These are phyloP conservation scores for Campylomormyrus numenius DNA, from an alignment of 2,113 vertebrate genomes.

Conservation along the genomic window DNA sequence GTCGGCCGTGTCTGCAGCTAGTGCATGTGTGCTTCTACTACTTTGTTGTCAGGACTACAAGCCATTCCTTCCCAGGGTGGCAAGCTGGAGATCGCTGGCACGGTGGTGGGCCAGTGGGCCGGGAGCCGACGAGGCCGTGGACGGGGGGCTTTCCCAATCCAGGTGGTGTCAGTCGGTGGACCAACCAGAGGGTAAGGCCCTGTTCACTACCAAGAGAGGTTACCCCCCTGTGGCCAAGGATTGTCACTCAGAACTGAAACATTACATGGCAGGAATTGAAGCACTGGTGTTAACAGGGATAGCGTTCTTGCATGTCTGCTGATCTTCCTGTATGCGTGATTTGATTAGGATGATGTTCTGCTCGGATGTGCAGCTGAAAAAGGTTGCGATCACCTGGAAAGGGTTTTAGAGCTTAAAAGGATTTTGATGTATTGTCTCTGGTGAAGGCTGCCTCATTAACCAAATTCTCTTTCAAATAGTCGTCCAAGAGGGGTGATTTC, in stretches of 20 bases:
- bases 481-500: constrained; percentile 86
- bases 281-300: neutral
- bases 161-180: constrained; percentile 90
- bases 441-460: neutral
- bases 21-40: neutral
- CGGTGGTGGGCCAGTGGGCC: constrained; percentile 92
- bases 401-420: neutral
- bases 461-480: constrained; percentile 46
- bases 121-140: constrained; percentile 78
- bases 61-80: constrained; percentile 85
- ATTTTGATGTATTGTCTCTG: neutral
- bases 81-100: constrained; percentile 94
- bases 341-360: neutral
- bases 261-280: neutral
- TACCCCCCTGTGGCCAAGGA: neutral
- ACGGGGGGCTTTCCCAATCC: constrained; percentile 77
- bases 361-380: neutral
- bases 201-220: neutral
- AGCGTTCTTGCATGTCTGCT: neutral
- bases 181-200: constrained; percentile 74
- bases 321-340: neutral
- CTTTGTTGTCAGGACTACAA: constrained; percentile 63
- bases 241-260: neutral
- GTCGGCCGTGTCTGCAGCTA: neutral
- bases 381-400: neutral